Conservation (phyloP, 1,140 invertebrate species). For the Pseudobourletiella spinata region DNA sequence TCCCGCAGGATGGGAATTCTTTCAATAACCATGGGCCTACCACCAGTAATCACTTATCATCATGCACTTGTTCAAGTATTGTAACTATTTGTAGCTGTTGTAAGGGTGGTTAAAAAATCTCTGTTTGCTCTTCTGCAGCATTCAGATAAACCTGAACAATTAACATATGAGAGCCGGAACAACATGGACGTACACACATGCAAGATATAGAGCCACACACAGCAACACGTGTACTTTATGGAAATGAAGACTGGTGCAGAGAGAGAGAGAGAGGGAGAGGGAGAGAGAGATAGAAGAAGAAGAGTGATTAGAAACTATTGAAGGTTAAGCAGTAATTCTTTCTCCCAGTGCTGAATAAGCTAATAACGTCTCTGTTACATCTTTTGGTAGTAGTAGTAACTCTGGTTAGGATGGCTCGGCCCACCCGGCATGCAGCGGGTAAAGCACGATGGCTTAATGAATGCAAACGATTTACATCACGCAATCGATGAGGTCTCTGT, state of each 20-base stretch:
- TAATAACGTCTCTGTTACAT: not conserved
- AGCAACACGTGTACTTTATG: too few species aligned
- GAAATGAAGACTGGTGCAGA: too few species aligned
- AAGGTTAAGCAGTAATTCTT: not conserved
- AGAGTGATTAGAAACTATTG: not conserved
- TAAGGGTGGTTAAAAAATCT: too few species aligned
- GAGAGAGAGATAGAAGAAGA: not conserved
- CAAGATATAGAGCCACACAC: too few species aligned
- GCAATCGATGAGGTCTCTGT: constrained; percentile 21
- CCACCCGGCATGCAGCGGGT: constrained; percentile 34
- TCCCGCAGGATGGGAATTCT: not conserved
- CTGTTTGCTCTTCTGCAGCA: too few species aligned
- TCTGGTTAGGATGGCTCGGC: constrained; percentile 15
- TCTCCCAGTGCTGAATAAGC: not conserved
- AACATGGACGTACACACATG: too few species aligned
- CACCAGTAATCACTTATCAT: too few species aligned
- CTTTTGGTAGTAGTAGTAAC: not conserved
- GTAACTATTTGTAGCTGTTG: too few species aligned
- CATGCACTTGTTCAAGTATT: too few species aligned
- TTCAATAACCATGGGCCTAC: too few species aligned
- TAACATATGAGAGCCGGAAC: too few species aligned
- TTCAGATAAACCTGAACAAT: too few species aligned
- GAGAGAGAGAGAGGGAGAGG: not conserved
- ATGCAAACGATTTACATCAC: constrained; percentile 37
- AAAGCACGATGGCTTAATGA: constrained; percentile 34